These are phyloP conservation scores for Dynastes maya DNA, from an alignment of 2,888 invertebrate genomes.

Conservation along the genomic window DNA sequence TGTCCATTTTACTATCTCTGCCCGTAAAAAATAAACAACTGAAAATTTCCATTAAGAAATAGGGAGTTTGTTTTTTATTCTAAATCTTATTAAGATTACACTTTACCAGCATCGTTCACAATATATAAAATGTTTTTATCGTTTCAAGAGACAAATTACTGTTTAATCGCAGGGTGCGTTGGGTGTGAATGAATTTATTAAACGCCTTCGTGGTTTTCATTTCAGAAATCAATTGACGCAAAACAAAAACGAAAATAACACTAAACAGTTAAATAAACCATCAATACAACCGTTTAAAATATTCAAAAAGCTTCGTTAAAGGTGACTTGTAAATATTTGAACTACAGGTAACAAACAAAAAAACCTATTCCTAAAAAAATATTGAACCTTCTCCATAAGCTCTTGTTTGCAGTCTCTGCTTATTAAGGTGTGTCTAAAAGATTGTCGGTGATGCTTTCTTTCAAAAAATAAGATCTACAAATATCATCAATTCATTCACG, in stretches of 20 bases:
- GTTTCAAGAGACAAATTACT: conserved; percentile 24
- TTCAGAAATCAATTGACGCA: neutral
- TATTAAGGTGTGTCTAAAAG: neutral
- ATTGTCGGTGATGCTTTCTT: neutral
- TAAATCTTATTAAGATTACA: conserved; percentile 50
- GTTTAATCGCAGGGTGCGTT: conserved; percentile 12
- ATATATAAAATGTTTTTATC: conserved; percentile 19
- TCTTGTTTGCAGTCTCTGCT: neutral
- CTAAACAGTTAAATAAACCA: neutral
- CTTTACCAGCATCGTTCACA: neutral
- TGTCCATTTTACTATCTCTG: conserved; percentile 49
- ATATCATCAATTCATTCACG: conserved; percentile 8
- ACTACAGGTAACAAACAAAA: too few species aligned
- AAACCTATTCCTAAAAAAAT: too few species aligned
- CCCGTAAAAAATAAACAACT: conserved; percentile 47
- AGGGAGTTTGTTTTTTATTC: conserved; percentile 39
- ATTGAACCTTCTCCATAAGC: neutral
- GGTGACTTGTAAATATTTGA: too few species aligned
- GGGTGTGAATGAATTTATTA: conserved; percentile 9
- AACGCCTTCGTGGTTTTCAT: conserved; percentile 5
- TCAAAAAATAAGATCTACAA: neutral
- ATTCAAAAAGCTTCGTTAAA: neutral
- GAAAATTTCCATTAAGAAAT: conserved; percentile 45
- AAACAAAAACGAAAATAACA: too few species aligned
- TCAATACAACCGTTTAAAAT: conserved; percentile 11